A percentile compares a stretch with the other conserved stretches of the same genome.
phyloP scores from a whole-genome alignment of 2,888 invertebrate species.

The Orthosia gracilis region DNA sequence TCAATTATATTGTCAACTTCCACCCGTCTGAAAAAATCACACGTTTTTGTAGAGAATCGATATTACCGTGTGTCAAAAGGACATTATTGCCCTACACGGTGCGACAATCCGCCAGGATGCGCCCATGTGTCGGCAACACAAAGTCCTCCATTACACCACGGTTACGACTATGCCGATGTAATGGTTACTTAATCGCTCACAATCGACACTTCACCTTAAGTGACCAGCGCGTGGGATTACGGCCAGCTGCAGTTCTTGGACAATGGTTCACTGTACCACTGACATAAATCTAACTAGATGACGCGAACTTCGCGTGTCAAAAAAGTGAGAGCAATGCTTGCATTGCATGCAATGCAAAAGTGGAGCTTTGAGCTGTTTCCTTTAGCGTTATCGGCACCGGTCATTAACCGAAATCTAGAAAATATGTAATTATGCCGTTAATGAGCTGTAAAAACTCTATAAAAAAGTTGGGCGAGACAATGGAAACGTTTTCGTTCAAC shows the following conservation, averaged over 20 bases:
- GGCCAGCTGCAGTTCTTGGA: constrained; percentile 42
- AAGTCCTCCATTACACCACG: constrained; percentile 28
- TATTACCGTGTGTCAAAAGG: neutral
- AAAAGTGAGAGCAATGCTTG: too few relatives aligned
- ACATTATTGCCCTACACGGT: neutral
- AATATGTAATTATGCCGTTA: too few relatives aligned
- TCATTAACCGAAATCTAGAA: too few relatives aligned
- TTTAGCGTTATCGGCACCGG: too few relatives aligned
- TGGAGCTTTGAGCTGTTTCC: too few relatives aligned
- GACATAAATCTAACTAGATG: too few relatives aligned
- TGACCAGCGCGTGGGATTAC: constrained; percentile 30
- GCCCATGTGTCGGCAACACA: constrained; percentile 42
- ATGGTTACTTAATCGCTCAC: constrained; percentile 42
- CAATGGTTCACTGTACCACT: constrained; percentile 13
- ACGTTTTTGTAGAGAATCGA: neutral
- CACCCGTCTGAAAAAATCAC: neutral
- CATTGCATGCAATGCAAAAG: too few relatives aligned
- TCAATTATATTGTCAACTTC: neutral
- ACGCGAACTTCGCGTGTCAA: too few relatives aligned
- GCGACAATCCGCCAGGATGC: neutral
- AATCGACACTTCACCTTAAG: constrained; percentile 38
- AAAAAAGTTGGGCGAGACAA: too few relatives aligned
- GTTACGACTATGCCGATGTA: constrained; percentile 41
- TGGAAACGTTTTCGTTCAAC: too few relatives aligned
- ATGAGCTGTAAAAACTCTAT: too few relatives aligned